phyloP scores from a whole-genome alignment of 2,888 invertebrate genomes.

The Zaprionus obscuricornis region DNA sequence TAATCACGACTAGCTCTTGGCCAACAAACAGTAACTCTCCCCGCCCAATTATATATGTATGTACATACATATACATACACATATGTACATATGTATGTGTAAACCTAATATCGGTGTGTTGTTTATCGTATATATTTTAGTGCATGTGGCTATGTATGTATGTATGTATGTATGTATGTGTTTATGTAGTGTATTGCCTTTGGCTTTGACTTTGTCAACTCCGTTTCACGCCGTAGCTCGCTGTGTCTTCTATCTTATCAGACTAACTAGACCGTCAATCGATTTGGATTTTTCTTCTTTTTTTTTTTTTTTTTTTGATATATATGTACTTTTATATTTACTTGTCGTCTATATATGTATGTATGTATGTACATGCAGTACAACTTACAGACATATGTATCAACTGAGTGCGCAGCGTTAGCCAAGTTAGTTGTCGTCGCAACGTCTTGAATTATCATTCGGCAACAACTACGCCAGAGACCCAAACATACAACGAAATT shows the following conservation, averaged over 20 bases:
- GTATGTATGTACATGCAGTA: constrained; percentile 1
- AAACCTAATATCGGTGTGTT: too few relatives aligned
- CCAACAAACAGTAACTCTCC: constrained; percentile 27
- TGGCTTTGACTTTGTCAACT: constrained; percentile 15
- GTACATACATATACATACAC: constrained; percentile 9
- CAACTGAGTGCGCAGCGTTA: too few relatives aligned
- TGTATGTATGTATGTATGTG: constrained; percentile 13
- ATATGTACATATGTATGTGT: constrained; percentile 3
- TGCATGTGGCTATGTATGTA: not conserved
- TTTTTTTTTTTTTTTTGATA: too few relatives aligned
- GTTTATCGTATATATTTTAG: too few relatives aligned
- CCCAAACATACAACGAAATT: too few relatives aligned
- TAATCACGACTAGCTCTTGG: constrained; percentile 52
- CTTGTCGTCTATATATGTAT: not conserved
- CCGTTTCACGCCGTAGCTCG: constrained; percentile 1
- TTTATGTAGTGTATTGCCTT: constrained; percentile 5
- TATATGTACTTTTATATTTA: too few relatives aligned
- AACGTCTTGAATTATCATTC: too few relatives aligned
- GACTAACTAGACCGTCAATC: constrained; percentile 68
- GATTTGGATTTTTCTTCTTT: constrained; percentile 62
- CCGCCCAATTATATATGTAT: constrained; percentile 15
- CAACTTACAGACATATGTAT: constrained; percentile 10
- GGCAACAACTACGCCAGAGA: too few relatives aligned
- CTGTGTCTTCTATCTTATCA: constrained; percentile 66
- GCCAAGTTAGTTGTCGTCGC: too few relatives aligned